Base-by-base conservation (phyloP, 2,113 vertebrate species). In the Orthochromis indermauri region DNA sequence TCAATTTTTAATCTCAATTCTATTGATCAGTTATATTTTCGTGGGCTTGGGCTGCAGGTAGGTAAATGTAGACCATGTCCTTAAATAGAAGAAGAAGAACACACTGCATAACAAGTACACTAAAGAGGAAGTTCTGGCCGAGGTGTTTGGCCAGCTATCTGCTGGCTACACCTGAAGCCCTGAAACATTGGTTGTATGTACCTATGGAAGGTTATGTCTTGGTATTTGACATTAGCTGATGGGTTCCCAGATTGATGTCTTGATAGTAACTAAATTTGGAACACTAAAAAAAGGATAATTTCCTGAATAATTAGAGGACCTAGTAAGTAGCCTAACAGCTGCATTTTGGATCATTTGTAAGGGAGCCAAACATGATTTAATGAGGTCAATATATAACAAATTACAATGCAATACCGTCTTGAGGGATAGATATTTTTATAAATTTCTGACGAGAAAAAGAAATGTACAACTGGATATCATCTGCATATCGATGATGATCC, bases 81-180 rank as follows among this genome's bases (percentile, higher is more conserved):
- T 35, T 66, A 35, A 3, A 37, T 13, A n/a, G 55, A 59, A 28
- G 13, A 57, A 31, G 61, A 66, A 37, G 6, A 37, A 8, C 1
- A 37, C 61, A 13, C 33, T 68, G 3, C 10, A 37, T 68, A 68
- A 1, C 33, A 21, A 0, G 63, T 37, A 14, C 12, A 68, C 19
- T 14, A 68, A 66, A 66, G 33, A 37, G 61, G 33, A 66, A 5
- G 61, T 37, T 37, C 17, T 66, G 33, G 0, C 31, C 6, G 3
- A 66, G 17, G 26, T 37, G 17, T 66, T n/a, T 19, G 11, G 19
- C 19, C 33, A 14, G 19, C 12, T 42, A 0, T 71, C 63, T 24
- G 11, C 35, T 71, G 13, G n/a, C 66, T 42, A 42, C 37, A 71
- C 37, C 66, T 13, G 19, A 42, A 71, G n/a, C 66, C 12, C 66